Evolutionary conservation across 2,888 invertebrate genomes (phyloP).

Genomic region (Sympetrum striolatum): DNA sequence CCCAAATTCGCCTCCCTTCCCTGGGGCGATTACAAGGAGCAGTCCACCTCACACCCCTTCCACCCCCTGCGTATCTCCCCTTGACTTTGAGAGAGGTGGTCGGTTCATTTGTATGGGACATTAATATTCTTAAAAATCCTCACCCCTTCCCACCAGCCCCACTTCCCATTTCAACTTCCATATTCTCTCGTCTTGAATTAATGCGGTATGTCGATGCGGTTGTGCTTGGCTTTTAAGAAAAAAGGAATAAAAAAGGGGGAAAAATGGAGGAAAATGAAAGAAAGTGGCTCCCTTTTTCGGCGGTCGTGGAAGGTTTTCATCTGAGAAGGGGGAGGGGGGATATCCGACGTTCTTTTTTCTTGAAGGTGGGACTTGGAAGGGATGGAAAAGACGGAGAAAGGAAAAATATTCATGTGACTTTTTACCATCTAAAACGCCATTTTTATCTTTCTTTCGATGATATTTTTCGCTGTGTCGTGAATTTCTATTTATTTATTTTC

Average conservation of each 20-base stretch:
- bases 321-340: not conserved
- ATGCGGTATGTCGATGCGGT: slow-evolving; percentile 35
- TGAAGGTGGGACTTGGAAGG: not conserved
- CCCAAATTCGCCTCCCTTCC: not conserved
- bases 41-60: too few relatives aligned
- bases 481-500: not conserved
- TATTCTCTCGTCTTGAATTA: slow-evolving; percentile 34
- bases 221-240: slow-evolving; percentile 14
- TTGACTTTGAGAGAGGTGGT: not conserved
- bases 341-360: too few relatives aligned
- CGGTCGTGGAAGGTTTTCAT: not conserved
- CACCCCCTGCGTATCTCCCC: too few relatives aligned
- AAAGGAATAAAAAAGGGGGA: not conserved
- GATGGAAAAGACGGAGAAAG: not conserved
- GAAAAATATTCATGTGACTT: not conserved
- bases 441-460: not conserved
- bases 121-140: slow-evolving; percentile 38
- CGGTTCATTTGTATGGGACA: slow-evolving; percentile 30
- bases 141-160: not conserved
- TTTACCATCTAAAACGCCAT: not conserved
- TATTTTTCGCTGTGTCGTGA: not conserved
- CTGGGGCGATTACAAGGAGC: too few relatives aligned
- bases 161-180: slow-evolving; percentile 28
- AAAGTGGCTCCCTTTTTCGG: not conserved
- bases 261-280: not conserved